Evolutionary conservation across 1,140 invertebrate genomes (phyloP).

Genomic region (Bombus sibiricus): DNA sequence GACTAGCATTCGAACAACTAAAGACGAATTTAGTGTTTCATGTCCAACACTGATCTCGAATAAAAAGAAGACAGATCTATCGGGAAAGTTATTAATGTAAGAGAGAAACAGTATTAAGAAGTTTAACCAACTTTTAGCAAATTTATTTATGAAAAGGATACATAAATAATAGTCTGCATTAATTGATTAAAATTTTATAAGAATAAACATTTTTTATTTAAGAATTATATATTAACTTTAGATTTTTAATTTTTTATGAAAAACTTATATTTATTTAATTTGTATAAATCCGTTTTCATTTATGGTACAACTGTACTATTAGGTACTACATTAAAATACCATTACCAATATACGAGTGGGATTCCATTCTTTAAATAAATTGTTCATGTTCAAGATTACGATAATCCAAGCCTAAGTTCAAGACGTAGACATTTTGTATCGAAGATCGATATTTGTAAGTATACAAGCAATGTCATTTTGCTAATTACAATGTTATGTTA

Average conservation of each 20-base stretch:
- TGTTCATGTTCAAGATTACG: slow-evolving; percentile 24
- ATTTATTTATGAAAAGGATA: background rate
- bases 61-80: background rate
- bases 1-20: slow-evolving; percentile 12
- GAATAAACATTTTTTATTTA: background rate
- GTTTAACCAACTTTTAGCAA: background rate
- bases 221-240: background rate
- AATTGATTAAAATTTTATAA: background rate
- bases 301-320: background rate
- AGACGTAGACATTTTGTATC: slow-evolving; percentile 45
- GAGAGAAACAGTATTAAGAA: slow-evolving; percentile 2
- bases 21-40: slow-evolving; percentile 16
- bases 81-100: background rate
- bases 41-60: background rate
- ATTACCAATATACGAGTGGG: background rate
- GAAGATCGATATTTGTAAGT: slow-evolving; percentile 39
- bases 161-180: background rate
- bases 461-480: slow-evolving; percentile 18
- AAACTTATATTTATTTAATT: background rate
- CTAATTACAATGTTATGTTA: slow-evolving; percentile 17
- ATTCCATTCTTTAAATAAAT: slow-evolving; percentile 24
- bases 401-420: slow-evolving; percentile 28
- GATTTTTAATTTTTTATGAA: background rate
- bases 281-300: background rate
- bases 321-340: background rate